Conservation (phyloP, 2,888 invertebrate genomes). For the Ornithoptera priamus region DNA sequence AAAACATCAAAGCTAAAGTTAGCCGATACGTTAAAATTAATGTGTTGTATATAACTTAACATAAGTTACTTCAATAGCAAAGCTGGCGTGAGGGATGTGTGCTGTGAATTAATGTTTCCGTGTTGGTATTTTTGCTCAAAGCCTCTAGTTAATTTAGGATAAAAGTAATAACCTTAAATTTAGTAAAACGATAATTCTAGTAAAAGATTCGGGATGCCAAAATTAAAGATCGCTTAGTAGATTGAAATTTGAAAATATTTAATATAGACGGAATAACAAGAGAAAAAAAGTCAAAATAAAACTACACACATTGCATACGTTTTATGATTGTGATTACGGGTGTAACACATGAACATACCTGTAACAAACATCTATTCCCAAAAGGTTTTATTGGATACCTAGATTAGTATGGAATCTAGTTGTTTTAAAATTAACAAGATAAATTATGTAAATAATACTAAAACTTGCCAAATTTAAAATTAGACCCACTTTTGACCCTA, state of each 20-base stretch:
- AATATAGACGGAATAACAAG: neutral
- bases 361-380: neutral
- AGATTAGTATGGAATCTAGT: constrained; percentile 4
- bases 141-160: constrained; percentile 38
- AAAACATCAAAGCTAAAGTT: constrained; percentile 58
- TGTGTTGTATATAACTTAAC: constrained; percentile 63
- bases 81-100: constrained; percentile 56
- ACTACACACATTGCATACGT: neutral
- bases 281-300: neutral
- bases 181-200: neutral
- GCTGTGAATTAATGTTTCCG: constrained; percentile 68
- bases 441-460: constrained; percentile 37
- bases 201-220: constrained; percentile 1
- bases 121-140: constrained; percentile 63
- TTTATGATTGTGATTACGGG: neutral
- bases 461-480: constrained; percentile 40
- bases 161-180: constrained; percentile 7
- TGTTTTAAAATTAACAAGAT: neutral
- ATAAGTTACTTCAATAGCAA: constrained; percentile 51
- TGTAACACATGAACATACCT: neutral
- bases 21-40: constrained; percentile 46
- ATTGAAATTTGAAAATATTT: neutral
- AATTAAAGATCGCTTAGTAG: constrained; percentile 13
- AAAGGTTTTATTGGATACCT: constrained; percentile 1
- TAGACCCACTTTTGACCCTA: constrained; percentile 38